Conservation (phyloP, 2,888 invertebrate genomes). For the Trichopria drosophilae region DNA sequence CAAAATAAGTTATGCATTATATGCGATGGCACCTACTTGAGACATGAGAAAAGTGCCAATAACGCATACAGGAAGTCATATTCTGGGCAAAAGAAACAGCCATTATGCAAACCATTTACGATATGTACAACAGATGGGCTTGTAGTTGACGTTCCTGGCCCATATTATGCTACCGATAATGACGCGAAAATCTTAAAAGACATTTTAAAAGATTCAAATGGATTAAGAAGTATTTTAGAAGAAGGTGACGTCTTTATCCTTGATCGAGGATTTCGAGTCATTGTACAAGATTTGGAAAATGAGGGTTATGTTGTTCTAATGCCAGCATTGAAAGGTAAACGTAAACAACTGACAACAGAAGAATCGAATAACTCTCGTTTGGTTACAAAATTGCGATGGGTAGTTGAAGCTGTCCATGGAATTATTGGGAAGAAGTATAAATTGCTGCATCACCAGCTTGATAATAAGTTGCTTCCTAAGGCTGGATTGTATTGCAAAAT, state of each 20-base stretch:
- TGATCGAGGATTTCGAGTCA: slow-evolving; percentile 32
- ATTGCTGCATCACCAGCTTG: slow-evolving; percentile 25
- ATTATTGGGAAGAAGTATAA: slow-evolving; percentile 26
- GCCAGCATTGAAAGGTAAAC: slow-evolving; percentile 37
- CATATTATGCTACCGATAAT: slow-evolving; percentile 20
- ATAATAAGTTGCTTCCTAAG: slow-evolving; percentile 31
- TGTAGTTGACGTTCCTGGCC: slow-evolving; percentile 24
- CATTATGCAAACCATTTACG: too few species aligned
- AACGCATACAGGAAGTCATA: slow-evolving; percentile 28
- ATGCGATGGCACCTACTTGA: slow-evolving; percentile 26
- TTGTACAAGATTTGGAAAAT: slow-evolving; percentile 13
- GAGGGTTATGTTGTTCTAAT: slow-evolving; percentile 32
- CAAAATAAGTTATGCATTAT: slow-evolving; percentile 18
- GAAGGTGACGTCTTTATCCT: slow-evolving; percentile 34
- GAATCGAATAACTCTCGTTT: slow-evolving; percentile 27
- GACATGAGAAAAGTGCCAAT: slow-evolving; percentile 26
- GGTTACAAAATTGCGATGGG: slow-evolving; percentile 30
- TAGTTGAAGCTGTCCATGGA: slow-evolving; percentile 35
- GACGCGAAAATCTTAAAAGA: slow-evolving; percentile 25
- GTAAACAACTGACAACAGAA: not conserved
- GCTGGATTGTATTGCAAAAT: slow-evolving; percentile 19
- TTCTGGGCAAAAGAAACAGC: slow-evolving; percentile 27
- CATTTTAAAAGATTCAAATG: slow-evolving; percentile 15
- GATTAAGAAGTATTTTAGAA: slow-evolving; percentile 24
- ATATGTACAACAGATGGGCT: too few species aligned